Evolutionary conservation across 2,113 vertebrate genomes (phyloP).

Genomic region (Podilymbus podiceps): DNA sequence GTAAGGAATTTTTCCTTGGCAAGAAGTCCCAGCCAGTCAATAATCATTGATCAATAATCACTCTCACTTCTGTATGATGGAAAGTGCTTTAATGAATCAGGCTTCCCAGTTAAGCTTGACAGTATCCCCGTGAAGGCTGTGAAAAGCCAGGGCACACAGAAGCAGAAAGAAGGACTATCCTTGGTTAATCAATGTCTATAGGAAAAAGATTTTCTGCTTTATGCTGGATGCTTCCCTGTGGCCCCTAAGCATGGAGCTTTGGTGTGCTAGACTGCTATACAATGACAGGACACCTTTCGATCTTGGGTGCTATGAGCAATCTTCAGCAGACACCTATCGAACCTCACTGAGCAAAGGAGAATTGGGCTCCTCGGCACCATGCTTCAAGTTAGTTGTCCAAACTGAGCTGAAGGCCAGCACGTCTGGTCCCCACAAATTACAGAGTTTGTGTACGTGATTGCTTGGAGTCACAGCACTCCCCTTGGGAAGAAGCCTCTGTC

Average conservation of each 20-base stretch:
- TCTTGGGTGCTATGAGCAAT: accelerated
- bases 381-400: not conserved
- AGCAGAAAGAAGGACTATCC: not conserved
- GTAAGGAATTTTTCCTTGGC: not conserved
- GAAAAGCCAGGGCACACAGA: not conserved
- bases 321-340: not conserved
- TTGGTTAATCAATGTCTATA: not conserved
- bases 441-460: not conserved
- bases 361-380: not conserved
- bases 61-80: not conserved
- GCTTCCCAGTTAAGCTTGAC: not conserved
- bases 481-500: not conserved
- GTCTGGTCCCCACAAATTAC: not conserved
- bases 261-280: no score
- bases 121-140: not conserved
- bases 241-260: not conserved
- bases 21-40: not conserved
- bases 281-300: not conserved
- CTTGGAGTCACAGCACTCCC: not conserved
- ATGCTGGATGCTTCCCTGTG: not conserved
- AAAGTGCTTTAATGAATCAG: not conserved
- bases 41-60: no score
- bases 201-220: not conserved
- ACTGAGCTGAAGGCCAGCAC: not conserved
- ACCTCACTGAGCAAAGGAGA: not conserved